Evolutionary conservation across 2,888 invertebrate species (phyloP), one percentile per base, ranked within the genome.

Genomic region (Cryptocephalus moraei): DNA sequence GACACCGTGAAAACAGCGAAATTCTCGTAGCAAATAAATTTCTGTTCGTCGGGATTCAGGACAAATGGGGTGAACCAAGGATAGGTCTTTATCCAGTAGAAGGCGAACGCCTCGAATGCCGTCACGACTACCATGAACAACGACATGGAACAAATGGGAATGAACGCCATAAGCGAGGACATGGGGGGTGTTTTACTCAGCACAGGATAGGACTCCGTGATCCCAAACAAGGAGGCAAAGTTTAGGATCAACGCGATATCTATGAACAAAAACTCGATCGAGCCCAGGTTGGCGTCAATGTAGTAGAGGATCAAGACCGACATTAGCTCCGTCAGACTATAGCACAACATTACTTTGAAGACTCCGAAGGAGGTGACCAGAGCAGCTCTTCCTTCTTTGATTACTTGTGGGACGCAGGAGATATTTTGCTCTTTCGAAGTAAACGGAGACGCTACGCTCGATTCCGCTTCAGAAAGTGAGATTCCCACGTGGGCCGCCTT

Each of bases 321-420:
- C 45, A 86, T 75, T 71, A 94, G 94, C 68, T 95, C 92, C 0
- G 91, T 86, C 44, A 95, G 75, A 32, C 92, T 93, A 73, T 96
- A 97, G 0, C 90, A 85, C 1, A 95, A 87, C 95, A 97, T 97
- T 75, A 93, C 95, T 63, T 96, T 96, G 75, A 97, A 97, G 52
- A 95, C 88, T 0, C 94, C 93, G 72, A 96, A 95, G n/a, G 92
- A 92, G 0, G 97, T 97, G 33, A 91, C 85, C 9, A 97, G 73
- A 0, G 97, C 95, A 0, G 94, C 93, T 0, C 97, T 78, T 1
- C 95, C 93, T 65, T 94, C 91, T 33, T 85, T 79, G 14, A 86
- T 81, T 0, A 93, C 83, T 12, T 81, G 75, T 0, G 90, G 78
- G 0, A 93, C 87, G 68, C 91, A 91, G 0, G 84, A 81, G 46